phyloP scores from a whole-genome alignment of 2,797 vertebrate genomes.

The Aplochiton taeniatus region DNA sequence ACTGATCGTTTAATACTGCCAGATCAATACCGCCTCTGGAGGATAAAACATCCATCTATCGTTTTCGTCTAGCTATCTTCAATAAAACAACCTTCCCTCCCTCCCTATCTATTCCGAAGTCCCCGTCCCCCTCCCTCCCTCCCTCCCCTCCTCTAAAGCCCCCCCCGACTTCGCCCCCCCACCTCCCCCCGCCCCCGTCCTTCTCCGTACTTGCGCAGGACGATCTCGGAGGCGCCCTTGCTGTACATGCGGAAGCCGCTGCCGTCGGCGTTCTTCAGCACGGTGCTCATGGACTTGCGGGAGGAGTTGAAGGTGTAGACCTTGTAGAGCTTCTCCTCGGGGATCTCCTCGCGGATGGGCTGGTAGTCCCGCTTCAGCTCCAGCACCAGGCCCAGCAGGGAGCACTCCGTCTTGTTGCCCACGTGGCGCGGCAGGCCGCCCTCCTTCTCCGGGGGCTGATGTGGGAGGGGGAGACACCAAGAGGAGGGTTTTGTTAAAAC shows the following conservation, averaged over 20 bases:
- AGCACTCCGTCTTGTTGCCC: conserved; percentile 97
- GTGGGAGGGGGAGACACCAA: too few relatives aligned
- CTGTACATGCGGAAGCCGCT: conserved; percentile 93
- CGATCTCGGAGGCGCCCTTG: conserved; percentile 96
- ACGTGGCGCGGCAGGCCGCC: conserved; percentile 93
- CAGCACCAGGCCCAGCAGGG: conserved; percentile 89
- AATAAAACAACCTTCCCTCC: not conserved
- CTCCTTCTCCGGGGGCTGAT: conserved; percentile 91
- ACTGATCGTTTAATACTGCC: not conserved
- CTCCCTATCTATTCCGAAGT: too few relatives aligned
- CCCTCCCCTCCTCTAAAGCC: not conserved
- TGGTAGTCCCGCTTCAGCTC: conserved; percentile 94
- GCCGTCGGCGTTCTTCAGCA: conserved; percentile 79
- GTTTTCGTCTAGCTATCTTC: not conserved
- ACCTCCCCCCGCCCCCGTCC: not conserved
- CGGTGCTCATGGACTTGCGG: conserved; percentile 98
- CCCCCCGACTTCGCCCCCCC: not conserved
- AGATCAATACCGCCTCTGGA: not conserved
- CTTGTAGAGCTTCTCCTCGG: conserved; percentile 94
- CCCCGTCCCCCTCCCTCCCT: not conserved
- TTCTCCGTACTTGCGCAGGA: conserved; percentile 89
- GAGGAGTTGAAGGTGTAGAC: conserved; percentile 98
- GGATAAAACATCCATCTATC: not conserved
- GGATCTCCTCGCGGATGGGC: conserved; percentile 88
- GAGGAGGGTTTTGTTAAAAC: too few relatives aligned